phyloP scores from a whole-genome alignment of 2,888 invertebrate genomes.

The Diarsia brunnea region DNA sequence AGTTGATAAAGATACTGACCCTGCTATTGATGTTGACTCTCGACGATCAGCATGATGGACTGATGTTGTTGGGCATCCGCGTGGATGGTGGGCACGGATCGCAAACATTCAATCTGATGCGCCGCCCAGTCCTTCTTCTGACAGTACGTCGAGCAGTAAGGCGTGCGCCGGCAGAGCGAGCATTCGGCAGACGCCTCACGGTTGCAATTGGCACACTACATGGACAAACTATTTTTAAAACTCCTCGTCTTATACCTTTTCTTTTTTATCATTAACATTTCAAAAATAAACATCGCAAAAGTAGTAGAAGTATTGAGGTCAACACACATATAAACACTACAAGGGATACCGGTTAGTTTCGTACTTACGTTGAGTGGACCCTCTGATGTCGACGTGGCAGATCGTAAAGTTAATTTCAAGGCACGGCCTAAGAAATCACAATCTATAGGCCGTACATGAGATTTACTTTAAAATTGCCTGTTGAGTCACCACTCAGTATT shows the following conservation, averaged over 20 bases:
- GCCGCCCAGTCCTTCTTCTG: slow-evolving; percentile 97
- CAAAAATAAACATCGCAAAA: not conserved
- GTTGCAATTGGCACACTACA: slow-evolving; percentile 96
- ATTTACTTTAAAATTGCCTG: not conserved
- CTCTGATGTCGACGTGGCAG: not conserved
- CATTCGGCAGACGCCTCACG: slow-evolving; percentile 97
- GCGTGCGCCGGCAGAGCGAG: slow-evolving; percentile 95
- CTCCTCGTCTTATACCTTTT: too few species aligned
- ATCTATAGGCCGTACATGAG: not conserved
- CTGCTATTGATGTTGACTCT: slow-evolving; percentile 92
- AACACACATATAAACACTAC: not conserved
- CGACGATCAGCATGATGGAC: slow-evolving; percentile 96
- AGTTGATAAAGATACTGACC: slow-evolving; percentile 54
- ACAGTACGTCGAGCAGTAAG: slow-evolving; percentile 97
- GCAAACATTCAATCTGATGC: slow-evolving; percentile 95
- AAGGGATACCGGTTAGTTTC: not conserved
- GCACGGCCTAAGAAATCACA: not conserved
- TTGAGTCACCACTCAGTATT: not conserved
- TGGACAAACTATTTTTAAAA: slow-evolving; percentile 39
- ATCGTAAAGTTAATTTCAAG: not conserved
- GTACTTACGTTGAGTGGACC: not conserved
- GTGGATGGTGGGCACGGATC: slow-evolving; percentile 91
- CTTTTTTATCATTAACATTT: not conserved
- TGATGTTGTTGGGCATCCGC: slow-evolving; percentile 90
- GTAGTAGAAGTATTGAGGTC: not conserved